Conservation (phyloP, 2,797 vertebrate genomes). For the Harpagifer antarcticus region DNA sequence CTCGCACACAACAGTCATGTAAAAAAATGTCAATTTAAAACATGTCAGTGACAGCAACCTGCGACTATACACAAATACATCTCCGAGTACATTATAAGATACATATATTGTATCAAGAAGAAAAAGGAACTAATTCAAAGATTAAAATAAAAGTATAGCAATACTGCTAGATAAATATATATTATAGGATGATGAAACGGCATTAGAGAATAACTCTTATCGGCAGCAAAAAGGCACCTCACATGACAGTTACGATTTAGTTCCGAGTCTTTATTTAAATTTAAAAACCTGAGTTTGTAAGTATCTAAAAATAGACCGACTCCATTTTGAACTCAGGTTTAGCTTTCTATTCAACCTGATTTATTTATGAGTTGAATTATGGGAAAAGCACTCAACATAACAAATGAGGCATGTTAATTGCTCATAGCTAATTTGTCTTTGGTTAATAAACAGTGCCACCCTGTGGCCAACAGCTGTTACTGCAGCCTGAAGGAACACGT, state of each 20-base stretch:
- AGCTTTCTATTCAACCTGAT: slow-evolving; percentile 13
- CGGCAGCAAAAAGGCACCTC: neutral
- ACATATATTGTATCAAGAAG: neutral
- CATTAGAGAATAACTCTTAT: neutral
- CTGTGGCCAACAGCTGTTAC: slow-evolving; percentile 63
- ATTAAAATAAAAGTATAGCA: slow-evolving; percentile 4
- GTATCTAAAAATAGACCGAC: slow-evolving; percentile 22
- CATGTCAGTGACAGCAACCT: neutral
- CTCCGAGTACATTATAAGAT: neutral
- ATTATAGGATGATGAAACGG: neutral
- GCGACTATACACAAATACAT: slow-evolving; percentile 12
- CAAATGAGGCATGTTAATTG: neutral
- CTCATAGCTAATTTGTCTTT: neutral
- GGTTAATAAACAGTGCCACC: slow-evolving; percentile 66
- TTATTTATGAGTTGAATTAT: slow-evolving; percentile 35
- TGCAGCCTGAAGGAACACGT: slow-evolving; percentile 46
- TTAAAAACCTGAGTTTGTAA: neutral
- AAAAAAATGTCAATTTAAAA: neutral
- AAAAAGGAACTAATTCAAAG: neutral
- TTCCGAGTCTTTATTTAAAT: slow-evolving; percentile 2
- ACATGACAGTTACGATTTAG: slow-evolving; percentile 4
- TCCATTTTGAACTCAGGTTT: neutral
- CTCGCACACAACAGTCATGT: neutral
- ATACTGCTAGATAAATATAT: neutral
- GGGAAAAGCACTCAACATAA: slow-evolving; percentile 19